Conservation (phyloP, 1,140 invertebrate species). For the Periplaneta americana region DNA sequence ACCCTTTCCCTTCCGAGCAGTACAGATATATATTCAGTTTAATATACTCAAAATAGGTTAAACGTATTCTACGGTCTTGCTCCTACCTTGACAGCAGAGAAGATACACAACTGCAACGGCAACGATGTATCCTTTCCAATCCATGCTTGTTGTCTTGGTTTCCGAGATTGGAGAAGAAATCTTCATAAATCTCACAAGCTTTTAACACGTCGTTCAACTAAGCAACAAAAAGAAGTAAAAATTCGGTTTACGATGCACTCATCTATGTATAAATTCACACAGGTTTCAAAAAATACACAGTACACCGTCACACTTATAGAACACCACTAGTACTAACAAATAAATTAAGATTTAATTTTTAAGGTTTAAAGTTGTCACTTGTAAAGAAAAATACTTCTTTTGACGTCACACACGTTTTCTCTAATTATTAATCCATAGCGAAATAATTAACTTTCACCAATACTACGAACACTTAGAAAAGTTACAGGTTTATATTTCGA, state of each 20-base stretch:
- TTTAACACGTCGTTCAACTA: neutral
- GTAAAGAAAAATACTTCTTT: neutral
- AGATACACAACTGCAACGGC: neutral
- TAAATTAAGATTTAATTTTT: neutral
- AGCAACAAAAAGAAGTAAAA: neutral
- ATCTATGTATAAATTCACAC: neutral
- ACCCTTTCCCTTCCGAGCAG: too few species aligned
- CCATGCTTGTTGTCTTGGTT: neutral
- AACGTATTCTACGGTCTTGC: neutral
- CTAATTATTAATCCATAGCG: neutral
- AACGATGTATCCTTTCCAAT: neutral
- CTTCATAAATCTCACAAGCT: neutral
- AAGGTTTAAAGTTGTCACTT: neutral
- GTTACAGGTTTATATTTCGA: neutral
- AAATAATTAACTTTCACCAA: neutral
- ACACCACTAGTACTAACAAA: neutral
- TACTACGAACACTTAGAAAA: neutral
- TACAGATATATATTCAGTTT: too few species aligned
- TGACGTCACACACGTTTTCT: neutral
- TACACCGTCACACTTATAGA: neutral
- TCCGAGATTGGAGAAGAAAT: neutral
- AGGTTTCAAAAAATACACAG: too few species aligned
- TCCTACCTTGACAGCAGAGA: neutral
- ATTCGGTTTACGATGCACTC: neutral
- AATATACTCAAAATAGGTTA: too few species aligned